Conservation (phyloP, 2,797 vertebrate species). For the Telmatherina bonti region DNA sequence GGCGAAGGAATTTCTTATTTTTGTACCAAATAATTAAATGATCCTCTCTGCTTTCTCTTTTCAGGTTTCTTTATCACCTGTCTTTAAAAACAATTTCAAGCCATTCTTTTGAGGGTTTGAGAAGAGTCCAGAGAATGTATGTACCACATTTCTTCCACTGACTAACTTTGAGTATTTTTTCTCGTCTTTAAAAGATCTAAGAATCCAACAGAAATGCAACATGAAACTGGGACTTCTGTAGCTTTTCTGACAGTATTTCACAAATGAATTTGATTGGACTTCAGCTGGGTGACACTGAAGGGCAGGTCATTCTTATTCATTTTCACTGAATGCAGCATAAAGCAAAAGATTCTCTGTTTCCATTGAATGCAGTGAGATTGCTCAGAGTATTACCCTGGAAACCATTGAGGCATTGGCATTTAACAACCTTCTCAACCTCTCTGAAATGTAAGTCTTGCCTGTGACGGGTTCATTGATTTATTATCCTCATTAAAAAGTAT, state of each 20-base stretch:
- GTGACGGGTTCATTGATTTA: neutral
- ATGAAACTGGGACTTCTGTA: no score
- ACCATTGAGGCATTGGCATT: conserved; percentile 87
- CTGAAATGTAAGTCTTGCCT: conserved; percentile 87
- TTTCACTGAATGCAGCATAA: neutral
- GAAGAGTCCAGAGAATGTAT: conserved; percentile 86
- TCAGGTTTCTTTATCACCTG: conserved; percentile 86
- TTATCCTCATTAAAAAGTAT: neutral
- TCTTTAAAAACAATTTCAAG: conserved; percentile 85
- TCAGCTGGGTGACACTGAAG: neutral
- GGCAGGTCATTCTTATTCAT: neutral
- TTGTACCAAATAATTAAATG: neutral
- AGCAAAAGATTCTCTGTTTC: conserved; percentile 18
- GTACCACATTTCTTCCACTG: conserved; percentile 56
- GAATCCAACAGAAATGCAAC: neutral
- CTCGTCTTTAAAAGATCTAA: no score
- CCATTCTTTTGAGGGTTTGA: conserved; percentile 86
- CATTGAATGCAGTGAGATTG: conserved; percentile 83
- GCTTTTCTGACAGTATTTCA: neutral
- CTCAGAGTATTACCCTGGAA: conserved; percentile 88
- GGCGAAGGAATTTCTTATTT: neutral
- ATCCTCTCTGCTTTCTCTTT: conserved; percentile 19
- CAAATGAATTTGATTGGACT: neutral
- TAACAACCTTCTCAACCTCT: conserved; percentile 86
- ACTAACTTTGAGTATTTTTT: neutral